Evolutionary conservation across 2,797 vertebrate species (phyloP).

Genomic region (Vultur gryphus): DNA sequence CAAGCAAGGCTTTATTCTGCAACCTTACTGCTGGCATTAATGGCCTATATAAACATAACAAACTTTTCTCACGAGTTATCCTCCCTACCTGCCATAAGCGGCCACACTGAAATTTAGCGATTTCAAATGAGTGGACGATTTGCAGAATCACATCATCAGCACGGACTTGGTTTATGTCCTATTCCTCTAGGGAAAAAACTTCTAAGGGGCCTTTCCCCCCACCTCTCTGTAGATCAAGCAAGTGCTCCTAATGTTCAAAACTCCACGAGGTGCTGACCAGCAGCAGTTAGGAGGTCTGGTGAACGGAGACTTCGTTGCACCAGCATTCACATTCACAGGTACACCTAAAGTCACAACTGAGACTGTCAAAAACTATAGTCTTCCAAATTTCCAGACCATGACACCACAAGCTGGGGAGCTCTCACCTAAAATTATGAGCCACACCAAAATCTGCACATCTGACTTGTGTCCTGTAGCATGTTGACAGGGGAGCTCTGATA

Average conservation of each 20-base stretch:
- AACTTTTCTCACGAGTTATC: not conserved
- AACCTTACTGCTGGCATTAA: not conserved
- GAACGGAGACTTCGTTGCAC: not conserved
- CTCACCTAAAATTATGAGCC: not conserved
- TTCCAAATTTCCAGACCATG: not conserved
- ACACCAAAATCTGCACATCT: not conserved
- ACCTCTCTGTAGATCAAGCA: not conserved
- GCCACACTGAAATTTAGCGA: not conserved
- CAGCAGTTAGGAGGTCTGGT: not conserved
- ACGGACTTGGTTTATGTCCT: fast-evolving
- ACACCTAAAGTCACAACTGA: not conserved
- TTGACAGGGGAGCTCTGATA: not conserved
- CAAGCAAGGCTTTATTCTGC: not conserved
- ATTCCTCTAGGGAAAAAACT: not conserved
- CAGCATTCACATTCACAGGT: not conserved
- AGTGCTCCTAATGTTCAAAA: not conserved
- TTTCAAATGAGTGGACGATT: not conserved
- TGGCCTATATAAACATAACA: fast-evolving
- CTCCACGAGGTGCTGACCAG: not conserved
- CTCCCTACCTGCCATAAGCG: not conserved
- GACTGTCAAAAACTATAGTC: not conserved
- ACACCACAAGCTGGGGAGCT: not conserved
- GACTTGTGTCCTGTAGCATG: fast-evolving
- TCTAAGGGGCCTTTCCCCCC: not conserved
- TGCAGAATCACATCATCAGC: not conserved